These are phyloP conservation scores for Sapayoa aenigma DNA, from an alignment of 2,113 vertebrate genomes.

Conservation along the genomic window DNA sequence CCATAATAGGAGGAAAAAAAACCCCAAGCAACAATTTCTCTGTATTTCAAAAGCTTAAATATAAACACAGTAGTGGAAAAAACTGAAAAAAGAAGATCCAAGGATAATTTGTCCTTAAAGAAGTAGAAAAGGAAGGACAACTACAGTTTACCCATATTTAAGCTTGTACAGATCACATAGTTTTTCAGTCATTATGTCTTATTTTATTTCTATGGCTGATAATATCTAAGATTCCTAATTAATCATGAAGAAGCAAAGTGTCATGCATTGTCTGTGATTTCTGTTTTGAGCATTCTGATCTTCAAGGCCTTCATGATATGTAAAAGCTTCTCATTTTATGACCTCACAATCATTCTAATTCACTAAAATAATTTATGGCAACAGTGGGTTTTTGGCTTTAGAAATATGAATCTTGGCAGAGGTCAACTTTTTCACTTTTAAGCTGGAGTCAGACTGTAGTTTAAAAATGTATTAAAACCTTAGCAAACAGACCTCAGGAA, in stretches of 20 bases:
- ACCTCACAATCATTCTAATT: background rate
- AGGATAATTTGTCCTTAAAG: background rate
- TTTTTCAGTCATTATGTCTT: background rate
- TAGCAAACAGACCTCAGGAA: background rate
- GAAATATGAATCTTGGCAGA: background rate
- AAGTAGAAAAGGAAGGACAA: background rate
- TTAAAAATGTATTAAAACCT: background rate
- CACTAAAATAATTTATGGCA: background rate
- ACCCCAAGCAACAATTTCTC: background rate
- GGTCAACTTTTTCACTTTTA: background rate
- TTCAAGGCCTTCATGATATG: background rate
- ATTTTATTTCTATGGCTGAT: background rate
- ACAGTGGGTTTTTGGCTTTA: background rate
- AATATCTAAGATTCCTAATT: background rate
- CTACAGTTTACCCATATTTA: background rate
- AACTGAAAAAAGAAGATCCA: background rate
- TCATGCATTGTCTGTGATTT: background rate
- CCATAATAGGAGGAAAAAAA: background rate
- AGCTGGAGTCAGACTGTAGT: background rate
- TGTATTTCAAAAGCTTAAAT: background rate
- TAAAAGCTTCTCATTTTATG: background rate
- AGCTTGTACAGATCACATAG: background rate
- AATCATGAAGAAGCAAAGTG: background rate
- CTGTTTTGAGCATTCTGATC: background rate
- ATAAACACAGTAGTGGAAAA: background rate